A percentile compares a stretch with the other conserved stretches of the same genome.
Conservation (phyloP, 2,797 vertebrate genomes). For the Calcarius lapponicus region DNA sequence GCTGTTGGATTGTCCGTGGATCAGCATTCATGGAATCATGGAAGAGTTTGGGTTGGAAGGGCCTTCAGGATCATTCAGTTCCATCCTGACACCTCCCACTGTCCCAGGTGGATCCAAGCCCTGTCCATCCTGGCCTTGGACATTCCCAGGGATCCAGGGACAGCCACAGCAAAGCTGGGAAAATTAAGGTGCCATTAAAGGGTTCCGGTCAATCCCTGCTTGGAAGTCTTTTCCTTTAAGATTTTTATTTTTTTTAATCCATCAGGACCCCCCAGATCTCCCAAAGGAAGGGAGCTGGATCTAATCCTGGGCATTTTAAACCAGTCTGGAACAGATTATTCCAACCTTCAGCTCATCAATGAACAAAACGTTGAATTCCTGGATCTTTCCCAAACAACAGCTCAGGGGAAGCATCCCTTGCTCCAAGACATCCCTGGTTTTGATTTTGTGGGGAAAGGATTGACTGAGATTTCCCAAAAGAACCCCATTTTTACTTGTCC, state of each 20-base stretch:
- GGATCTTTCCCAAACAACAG: neutral
- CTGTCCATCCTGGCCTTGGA: neutral
- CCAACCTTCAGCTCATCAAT: neutral
- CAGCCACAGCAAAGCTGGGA: neutral
- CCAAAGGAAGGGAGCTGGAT: neutral
- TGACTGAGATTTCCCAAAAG: conserved; percentile 2
- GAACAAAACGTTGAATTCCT: neutral
- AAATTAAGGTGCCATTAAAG: fast-evolving
- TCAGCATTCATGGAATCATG: no score
- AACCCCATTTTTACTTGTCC: neutral
- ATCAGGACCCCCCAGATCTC: neutral
- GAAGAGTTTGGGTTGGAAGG: neutral
- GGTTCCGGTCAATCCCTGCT: neutral
- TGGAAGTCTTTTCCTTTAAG: neutral
- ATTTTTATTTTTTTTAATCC: neutral
- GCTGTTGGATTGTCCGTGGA: neutral
- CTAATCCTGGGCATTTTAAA: fast-evolving
- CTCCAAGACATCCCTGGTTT: conserved; percentile 14
- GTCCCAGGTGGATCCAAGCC: neutral
- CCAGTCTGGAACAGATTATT: neutral
- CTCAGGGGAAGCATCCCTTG: neutral
- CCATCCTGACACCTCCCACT: fast-evolving
- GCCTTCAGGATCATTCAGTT: fast-evolving
- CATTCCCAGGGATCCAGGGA: neutral
- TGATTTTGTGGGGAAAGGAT: neutral